Evolutionary conservation across 1,140 invertebrate genomes (phyloP).

Genomic region (Macrocentrus cingulum): DNA sequence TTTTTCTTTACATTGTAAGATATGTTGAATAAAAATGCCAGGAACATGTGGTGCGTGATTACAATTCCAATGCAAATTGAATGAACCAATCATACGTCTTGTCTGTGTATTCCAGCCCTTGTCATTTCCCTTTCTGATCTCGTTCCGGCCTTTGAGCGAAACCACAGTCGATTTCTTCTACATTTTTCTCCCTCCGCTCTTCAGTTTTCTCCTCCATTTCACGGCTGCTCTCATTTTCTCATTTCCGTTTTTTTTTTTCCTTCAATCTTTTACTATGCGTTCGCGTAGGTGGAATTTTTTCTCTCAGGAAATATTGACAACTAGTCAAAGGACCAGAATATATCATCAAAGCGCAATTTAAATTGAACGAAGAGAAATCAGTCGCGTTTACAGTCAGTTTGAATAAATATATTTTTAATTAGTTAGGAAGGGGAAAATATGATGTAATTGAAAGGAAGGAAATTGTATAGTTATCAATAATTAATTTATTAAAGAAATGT

Average conservation of each 20-base stretch:
- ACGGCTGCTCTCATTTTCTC: conserved; percentile 4
- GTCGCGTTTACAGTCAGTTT: no score
- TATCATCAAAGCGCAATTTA: no score
- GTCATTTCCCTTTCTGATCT: conserved; percentile 19
- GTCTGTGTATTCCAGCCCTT: conserved; percentile 17
- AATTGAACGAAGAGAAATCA: no score
- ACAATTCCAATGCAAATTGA: conserved; percentile 39
- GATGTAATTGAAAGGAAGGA: no score
- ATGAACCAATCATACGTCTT: conserved; percentile 37
- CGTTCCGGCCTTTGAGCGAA: neutral
- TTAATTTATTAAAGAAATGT: no score
- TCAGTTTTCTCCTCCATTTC: conserved; percentile 14
- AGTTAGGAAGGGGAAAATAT: no score
- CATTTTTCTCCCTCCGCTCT: conserved; percentile 9
- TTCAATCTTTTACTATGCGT: neutral
- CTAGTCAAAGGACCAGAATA: no score
- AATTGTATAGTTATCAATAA: no score
- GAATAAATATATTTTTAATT: no score
- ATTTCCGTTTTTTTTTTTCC: neutral
- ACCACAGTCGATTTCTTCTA: neutral
- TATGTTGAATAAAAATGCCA: conserved; percentile 31
- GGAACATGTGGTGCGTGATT: conserved; percentile 36
- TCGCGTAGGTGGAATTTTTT: no score
- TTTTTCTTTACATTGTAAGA: no score
- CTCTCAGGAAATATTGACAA: no score